phyloP scores from a whole-genome alignment of 2,888 invertebrate species.

The Meganola albula region DNA sequence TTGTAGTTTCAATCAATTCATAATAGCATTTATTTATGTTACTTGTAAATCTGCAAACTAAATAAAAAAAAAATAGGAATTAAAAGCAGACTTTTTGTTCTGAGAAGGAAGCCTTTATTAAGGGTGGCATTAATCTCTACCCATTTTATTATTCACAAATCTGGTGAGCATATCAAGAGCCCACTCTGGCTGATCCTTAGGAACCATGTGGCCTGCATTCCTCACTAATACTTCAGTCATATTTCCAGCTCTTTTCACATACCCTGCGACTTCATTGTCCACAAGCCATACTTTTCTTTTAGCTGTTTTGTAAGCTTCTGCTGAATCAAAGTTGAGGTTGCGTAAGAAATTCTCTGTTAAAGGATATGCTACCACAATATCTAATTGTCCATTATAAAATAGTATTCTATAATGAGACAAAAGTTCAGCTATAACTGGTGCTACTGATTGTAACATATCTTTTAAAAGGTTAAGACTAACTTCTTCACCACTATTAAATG shows the following conservation, averaged over 20 bases:
- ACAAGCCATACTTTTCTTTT: constrained; percentile 82
- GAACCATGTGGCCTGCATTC: constrained; percentile 87
- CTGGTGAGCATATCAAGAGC: constrained; percentile 75
- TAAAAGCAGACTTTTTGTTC: too few species aligned
- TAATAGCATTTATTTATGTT: too few species aligned
- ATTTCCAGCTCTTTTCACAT: constrained; percentile 82
- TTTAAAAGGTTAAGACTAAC: constrained; percentile 72
- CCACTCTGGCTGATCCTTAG: constrained; percentile 78
- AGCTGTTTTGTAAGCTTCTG: constrained; percentile 80
- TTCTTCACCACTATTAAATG: constrained; percentile 61
- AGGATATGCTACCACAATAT: constrained; percentile 80
- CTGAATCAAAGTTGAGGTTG: constrained; percentile 80
- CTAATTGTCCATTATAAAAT: constrained; percentile 82
- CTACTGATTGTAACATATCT: constrained; percentile 79
- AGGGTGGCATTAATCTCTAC: too few species aligned
- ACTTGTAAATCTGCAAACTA: too few species aligned
- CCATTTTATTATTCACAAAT: constrained; percentile 66
- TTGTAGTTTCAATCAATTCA: too few species aligned
- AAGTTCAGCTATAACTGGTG: constrained; percentile 56
- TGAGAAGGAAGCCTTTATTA: too few species aligned
- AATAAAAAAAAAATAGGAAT: too few species aligned
- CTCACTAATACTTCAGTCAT: constrained; percentile 84
- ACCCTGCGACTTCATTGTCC: constrained; percentile 82
- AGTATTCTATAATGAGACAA: constrained; percentile 73
- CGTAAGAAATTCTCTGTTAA: constrained; percentile 81